Conservation (phyloP, 2,113 vertebrate genomes). For the Pachyramphus minor region DNA sequence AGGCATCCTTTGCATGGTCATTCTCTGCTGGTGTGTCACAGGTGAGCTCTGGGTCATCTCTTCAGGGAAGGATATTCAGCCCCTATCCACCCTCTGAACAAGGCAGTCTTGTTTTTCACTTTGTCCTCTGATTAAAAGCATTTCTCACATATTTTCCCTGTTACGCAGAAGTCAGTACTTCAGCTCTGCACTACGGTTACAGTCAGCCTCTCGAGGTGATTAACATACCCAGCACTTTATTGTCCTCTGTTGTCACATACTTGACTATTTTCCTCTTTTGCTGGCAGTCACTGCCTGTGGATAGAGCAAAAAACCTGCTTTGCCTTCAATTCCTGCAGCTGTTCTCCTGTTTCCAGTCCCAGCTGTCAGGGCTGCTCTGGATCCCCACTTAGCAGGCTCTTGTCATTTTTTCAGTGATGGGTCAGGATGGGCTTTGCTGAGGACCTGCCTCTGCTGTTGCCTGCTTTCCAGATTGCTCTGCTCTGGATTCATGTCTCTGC, state of each 20-base stretch:
- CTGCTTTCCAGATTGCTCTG: neutral
- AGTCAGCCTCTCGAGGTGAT: accelerated
- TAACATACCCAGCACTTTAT: neutral
- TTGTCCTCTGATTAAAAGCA: neutral
- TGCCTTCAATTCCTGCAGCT: neutral
- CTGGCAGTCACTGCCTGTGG: neutral
- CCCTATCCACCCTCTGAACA: neutral
- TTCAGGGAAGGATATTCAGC: neutral
- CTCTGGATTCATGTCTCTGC: neutral
- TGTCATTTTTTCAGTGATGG: neutral
- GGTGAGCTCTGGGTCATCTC: neutral
- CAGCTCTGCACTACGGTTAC: neutral
- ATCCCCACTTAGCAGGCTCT: accelerated
- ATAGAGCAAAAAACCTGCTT: neutral
- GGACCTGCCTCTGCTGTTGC: neutral
- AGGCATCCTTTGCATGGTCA: neutral
- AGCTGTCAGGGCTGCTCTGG: neutral
- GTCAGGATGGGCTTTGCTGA: accelerated
- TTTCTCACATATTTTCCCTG: neutral
- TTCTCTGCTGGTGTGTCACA: neutral
- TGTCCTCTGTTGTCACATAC: neutral
- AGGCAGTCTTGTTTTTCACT: neutral
- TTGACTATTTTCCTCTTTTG: neutral
- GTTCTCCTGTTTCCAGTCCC: neutral
- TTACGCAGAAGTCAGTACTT: neutral